phyloP scores from a whole-genome alignment of 2,113 vertebrate genomes.

The Condylura cristata region DNA sequence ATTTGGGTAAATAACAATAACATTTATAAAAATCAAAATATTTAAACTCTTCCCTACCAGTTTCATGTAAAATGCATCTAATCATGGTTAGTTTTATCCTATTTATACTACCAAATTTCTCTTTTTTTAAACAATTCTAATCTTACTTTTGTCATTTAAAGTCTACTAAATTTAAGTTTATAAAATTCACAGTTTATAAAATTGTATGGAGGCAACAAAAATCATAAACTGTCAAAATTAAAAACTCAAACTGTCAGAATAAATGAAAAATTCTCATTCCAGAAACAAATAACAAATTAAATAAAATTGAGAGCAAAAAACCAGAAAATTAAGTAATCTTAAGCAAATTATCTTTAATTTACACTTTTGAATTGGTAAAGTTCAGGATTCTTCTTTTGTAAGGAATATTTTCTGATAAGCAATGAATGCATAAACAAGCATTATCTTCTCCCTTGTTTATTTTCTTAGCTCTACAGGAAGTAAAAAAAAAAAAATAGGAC shows the following conservation, averaged over 20 bases:
- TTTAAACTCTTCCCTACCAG: not conserved
- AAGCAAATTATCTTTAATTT: not conserved
- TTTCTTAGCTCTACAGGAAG: not conserved
- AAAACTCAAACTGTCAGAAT: constrained; percentile 22
- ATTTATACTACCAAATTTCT: constrained; percentile 20
- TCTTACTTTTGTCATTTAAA: constrained; percentile 37
- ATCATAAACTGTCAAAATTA: too few species aligned
- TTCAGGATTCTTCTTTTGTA: not conserved
- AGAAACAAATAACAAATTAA: constrained; percentile 44
- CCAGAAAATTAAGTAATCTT: not conserved
- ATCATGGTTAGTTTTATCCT: not conserved
- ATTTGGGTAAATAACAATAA: constrained; percentile 35
- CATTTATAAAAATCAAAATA: constrained; percentile 25
- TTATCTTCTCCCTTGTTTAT: not conserved
- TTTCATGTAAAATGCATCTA: not conserved
- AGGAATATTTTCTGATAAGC: constrained; percentile 28
- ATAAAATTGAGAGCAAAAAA: not conserved
- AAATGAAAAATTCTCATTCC: not conserved
- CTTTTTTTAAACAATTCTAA: constrained; percentile 28
- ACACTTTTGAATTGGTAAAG: not conserved
- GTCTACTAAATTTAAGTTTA: too few species aligned
- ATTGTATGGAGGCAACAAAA: too few species aligned
- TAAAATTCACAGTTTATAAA: too few species aligned
- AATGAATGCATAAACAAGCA: not conserved
- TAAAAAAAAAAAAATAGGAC: not conserved